These are phyloP conservation scores for Sebastes elongatus DNA, from an alignment of 2,797 vertebrate genomes.

Conservation along the genomic window DNA sequence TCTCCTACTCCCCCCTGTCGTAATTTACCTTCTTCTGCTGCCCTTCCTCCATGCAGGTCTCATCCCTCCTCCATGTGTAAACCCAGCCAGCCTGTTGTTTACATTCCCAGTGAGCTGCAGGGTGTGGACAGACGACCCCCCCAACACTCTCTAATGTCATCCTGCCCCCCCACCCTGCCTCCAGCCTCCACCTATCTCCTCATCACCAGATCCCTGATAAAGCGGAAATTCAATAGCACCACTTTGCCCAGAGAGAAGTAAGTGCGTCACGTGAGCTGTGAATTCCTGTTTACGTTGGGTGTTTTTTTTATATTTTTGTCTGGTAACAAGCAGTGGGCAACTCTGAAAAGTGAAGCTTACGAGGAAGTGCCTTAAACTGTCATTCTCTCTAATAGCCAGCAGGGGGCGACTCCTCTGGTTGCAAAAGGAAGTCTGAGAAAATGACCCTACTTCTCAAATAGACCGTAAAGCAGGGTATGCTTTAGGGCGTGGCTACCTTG, in stretches of 20 bases:
- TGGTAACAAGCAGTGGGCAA: neutral
- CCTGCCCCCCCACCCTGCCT: conserved; percentile 16
- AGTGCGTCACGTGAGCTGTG: conserved; percentile 59
- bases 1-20: conserved; percentile 15
- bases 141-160: conserved; percentile 54
- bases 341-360: too few species aligned
- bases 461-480: too few species aligned
- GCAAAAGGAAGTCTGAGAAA: too few species aligned
- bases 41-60: conserved; percentile 41
- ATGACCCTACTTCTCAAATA: too few species aligned
- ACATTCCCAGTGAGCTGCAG: conserved; percentile 66
- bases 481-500: too few species aligned
- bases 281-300: conserved; percentile 58
- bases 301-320: conserved; percentile 38
- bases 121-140: conserved; percentile 49
- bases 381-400: too few species aligned
- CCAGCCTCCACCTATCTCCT: conserved; percentile 54
- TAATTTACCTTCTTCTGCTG: conserved; percentile 34
- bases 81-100: conserved; percentile 65
- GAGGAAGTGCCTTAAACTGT: too few species aligned
- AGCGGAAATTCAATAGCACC: conserved; percentile 55
- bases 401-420: too few species aligned
- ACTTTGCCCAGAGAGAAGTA: conserved; percentile 33
- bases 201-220: conserved; percentile 65
- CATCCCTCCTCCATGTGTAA: conserved; percentile 34